Base-by-base conservation (phyloP, 1,140 invertebrate genomes). In the Tetramorium alpestre region DNA sequence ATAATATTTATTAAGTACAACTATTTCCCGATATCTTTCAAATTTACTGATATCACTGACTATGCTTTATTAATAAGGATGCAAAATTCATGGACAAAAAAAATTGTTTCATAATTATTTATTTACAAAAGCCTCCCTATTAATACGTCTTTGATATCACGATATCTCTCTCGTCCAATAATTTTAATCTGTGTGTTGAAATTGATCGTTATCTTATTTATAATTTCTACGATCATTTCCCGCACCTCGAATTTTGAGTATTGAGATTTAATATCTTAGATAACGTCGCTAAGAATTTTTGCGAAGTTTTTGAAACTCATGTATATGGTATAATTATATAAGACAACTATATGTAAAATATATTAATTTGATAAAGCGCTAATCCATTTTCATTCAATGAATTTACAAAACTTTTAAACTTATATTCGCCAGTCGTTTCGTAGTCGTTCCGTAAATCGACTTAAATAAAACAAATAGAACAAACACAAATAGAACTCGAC, bases 301-400 rank as follows among this genome's bases (percentile, higher is more conserved):
- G 69, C 80, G 60, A 81, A 47, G 11, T 54, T 90, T 13, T 73
- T 64, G 38, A 86, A 78, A 86, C 58, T 51, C 70, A 60, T 90
- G 69, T 58, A 41, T 58, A 41, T 85, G 86, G 33, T 90, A 81
- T 69, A 69, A 86, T 90, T 64, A 72, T 77, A 81, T 80, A 82
- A 90, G 47, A 82, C 41, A 90, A 88, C 62, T 77, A 65, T 72
- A 72, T 90, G 54, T 88, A 88, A 90, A 86, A 90, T 84, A 90
- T 82, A 67, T 82, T 88, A 88, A 73, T 78, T 87, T 67, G 62
- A 70, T 75, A 76, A 89, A 78, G 28, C 38, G 60, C 11, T 85
- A 38, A 89, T 0, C 62, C 58, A 38, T 22, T 70, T 69, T 56
- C 1, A 47, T 54, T 89, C 87, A 64, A 58, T 67, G 7, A 38